These are phyloP conservation scores for Gari tellinella DNA, from an alignment of 2,888 invertebrate species.

Conservation along the genomic window DNA sequence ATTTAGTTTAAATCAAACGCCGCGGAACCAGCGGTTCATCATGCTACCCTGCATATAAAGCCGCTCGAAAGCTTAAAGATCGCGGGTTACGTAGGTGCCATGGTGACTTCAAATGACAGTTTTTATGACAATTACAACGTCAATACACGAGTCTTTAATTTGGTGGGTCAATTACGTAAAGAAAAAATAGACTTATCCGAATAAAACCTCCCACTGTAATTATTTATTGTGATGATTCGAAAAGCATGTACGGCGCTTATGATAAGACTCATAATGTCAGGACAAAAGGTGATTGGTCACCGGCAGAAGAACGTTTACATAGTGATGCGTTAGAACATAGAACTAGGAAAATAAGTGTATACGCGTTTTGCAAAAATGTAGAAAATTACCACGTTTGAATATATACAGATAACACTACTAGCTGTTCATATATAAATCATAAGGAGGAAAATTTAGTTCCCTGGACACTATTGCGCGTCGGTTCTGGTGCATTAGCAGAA, in stretches of 20 bases:
- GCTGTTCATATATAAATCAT: no score
- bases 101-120: slow-evolving; percentile 30
- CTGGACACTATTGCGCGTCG: no score
- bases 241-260: slow-evolving; percentile 24
- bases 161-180: slow-evolving; percentile 47
- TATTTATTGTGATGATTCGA: slow-evolving; percentile 25
- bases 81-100: neutral
- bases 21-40: slow-evolving; percentile 36
- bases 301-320: slow-evolving; percentile 23
- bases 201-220: slow-evolving; percentile 19
- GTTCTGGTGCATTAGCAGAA: no score
- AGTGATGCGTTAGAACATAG: slow-evolving; percentile 51
- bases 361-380: slow-evolving; percentile 19
- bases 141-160: slow-evolving; percentile 14
- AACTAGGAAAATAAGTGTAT: slow-evolving; percentile 34
- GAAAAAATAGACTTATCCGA: slow-evolving; percentile 15
- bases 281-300: slow-evolving; percentile 33
- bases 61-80: slow-evolving; percentile 24
- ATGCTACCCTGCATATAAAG: slow-evolving; percentile 32
- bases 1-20: slow-evolving; percentile 38
- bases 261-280: slow-evolving; percentile 6
- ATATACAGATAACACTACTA: slow-evolving; percentile 26
- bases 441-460: no score
- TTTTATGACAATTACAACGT: slow-evolving; percentile 6
- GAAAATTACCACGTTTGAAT: slow-evolving; percentile 32